These are phyloP conservation scores for Suillia variegata DNA, from an alignment of 2,888 invertebrate genomes.

Conservation along the genomic window DNA sequence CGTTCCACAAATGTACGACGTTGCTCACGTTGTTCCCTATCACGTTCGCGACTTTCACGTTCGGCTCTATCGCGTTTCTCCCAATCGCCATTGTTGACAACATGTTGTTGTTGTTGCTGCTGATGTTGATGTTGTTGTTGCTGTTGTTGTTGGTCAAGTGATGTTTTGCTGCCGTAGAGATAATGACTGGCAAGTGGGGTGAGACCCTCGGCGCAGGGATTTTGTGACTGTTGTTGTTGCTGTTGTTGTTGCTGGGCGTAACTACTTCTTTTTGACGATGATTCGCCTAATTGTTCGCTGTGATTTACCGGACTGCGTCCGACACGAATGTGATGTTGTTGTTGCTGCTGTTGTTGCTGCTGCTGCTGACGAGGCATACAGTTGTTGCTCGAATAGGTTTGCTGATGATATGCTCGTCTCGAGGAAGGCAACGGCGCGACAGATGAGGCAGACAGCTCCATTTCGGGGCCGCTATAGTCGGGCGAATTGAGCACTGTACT, in stretches of 20 bases:
- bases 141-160: slow-evolving; percentile 38
- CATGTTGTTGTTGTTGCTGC: slow-evolving; percentile 19
- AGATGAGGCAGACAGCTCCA: slow-evolving; percentile 45
- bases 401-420: slow-evolving; percentile 26
- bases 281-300: slow-evolving; percentile 16
- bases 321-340: slow-evolving; percentile 46
- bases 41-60: slow-evolving; percentile 31
- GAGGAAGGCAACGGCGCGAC: slow-evolving; percentile 33
- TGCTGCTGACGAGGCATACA: slow-evolving; percentile 37
- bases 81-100: slow-evolving; percentile 19
- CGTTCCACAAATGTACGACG: slow-evolving; percentile 33
- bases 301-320: slow-evolving; percentile 53
- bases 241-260: slow-evolving; percentile 18
- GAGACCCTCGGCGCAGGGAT: slow-evolving; percentile 46
- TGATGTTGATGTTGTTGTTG: slow-evolving; percentile 23
- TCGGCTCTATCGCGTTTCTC: background rate
- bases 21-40: slow-evolving; percentile 48
- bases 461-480: slow-evolving; percentile 31
- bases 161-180: slow-evolving; percentile 49
- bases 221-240: slow-evolving; percentile 12
- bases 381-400: slow-evolving; percentile 23
- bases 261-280: slow-evolving; percentile 1
- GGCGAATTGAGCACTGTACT: slow-evolving; percentile 54
- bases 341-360: slow-evolving; percentile 30
- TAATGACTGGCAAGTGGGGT: slow-evolving; percentile 49